A percentile compares a stretch with the other conserved stretches of the same genome.
phyloP scores from a whole-genome alignment of 2,797 vertebrate genomes.

The Stomatorhinus walkeri region DNA sequence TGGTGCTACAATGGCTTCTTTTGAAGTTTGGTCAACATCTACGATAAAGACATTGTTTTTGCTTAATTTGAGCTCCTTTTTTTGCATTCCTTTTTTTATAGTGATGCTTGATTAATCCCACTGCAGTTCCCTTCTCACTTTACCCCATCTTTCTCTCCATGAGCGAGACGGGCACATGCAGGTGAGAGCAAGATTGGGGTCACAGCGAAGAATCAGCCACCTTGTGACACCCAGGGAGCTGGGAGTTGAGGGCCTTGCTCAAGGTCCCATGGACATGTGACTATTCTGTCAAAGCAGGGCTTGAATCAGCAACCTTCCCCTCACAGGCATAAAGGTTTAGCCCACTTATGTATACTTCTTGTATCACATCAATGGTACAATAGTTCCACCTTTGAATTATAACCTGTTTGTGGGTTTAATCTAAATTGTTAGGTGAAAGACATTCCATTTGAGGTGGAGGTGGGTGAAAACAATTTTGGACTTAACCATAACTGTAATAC shows the following conservation, averaged over 20 bases:
- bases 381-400: neutral
- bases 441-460: neutral
- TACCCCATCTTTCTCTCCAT: neutral
- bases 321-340: neutral
- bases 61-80: neutral
- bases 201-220: neutral
- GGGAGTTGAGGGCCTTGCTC: neutral
- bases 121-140: neutral
- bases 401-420: neutral
- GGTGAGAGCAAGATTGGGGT: neutral
- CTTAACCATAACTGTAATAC: neutral
- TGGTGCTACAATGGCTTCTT: neutral
- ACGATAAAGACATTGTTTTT: neutral
- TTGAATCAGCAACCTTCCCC: neutral
- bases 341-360: neutral
- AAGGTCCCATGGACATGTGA: neutral
- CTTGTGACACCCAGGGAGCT: neutral
- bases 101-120: neutral
- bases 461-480: neutral
- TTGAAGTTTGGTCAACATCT: neutral
- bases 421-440: neutral
- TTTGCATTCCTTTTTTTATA: neutral
- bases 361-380: neutral
- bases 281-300: neutral
- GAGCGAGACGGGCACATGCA: neutral